Conservation (phyloP, 2,797 vertebrate genomes). For the Pteropus rufus region DNA sequence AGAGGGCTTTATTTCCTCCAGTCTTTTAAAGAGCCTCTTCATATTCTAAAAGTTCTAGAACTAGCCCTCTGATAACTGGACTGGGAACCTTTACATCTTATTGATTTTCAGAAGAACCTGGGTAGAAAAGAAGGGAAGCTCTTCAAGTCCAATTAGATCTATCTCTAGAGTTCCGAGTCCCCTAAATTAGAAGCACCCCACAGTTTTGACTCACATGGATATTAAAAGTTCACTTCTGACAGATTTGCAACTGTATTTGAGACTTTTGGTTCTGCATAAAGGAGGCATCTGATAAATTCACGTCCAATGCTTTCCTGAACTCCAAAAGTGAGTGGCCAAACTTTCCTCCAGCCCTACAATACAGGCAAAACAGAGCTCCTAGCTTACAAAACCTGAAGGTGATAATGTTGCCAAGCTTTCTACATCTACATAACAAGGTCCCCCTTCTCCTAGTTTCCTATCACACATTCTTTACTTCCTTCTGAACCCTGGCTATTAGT, state of each 20-base stretch:
- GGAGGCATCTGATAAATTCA: not conserved
- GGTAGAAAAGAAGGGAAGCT: not conserved
- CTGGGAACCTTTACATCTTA: not conserved
- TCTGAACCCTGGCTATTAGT: not conserved
- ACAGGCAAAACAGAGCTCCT: not conserved
- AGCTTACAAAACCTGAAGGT: not conserved
- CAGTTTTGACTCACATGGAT: not conserved
- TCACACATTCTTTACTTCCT: not conserved
- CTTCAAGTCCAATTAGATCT: not conserved
- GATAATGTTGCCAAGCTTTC: not conserved
- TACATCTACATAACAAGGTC: not conserved
- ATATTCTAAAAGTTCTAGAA: not conserved
- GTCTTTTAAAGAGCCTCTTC: not conserved
- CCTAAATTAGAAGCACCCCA: not conserved
- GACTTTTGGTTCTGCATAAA: not conserved
- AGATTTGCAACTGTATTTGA: not conserved
- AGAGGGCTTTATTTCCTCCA: not conserved
- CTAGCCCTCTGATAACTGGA: not conserved
- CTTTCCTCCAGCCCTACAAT: not conserved
- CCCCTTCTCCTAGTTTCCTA: not conserved
- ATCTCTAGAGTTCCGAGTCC: not conserved
- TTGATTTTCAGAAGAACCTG: not conserved
- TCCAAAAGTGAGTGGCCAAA: not conserved
- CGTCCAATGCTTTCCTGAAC: not conserved
- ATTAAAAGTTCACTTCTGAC: not conserved